A percentile compares a stretch with the other conserved stretches of the same genome.
phyloP scores from a whole-genome alignment of 2,797 vertebrate species.

The Novumbra hubbsi region DNA sequence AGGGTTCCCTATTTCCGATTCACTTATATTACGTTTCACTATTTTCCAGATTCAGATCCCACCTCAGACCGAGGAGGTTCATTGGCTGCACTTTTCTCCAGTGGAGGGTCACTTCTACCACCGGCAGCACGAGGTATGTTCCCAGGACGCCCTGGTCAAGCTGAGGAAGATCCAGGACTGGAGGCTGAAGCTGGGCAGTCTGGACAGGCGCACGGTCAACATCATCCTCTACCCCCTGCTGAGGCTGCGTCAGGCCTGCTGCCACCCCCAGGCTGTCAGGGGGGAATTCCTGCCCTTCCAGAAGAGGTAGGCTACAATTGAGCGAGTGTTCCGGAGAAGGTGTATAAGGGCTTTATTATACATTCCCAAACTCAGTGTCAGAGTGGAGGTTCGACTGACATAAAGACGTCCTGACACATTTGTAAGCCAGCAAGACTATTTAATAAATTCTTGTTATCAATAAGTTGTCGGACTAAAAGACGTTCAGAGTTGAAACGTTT shows the following conservation, averaged over 20 bases:
- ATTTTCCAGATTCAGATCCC: conserved; percentile 91
- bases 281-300: conserved; percentile 97
- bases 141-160: conserved; percentile 91
- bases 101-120: conserved; percentile 99
- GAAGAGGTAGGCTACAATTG: conserved; percentile 80
- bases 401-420: too few relatives aligned
- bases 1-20: background rate
- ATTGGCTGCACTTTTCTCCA: conserved; percentile 96
- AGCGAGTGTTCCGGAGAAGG: background rate
- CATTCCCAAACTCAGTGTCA: too few relatives aligned
- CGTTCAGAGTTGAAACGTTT: too few relatives aligned
- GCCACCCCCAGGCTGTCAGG: conserved; percentile 96
- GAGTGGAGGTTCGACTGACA: too few relatives aligned
- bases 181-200: conserved; percentile 91
- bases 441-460: too few relatives aligned
- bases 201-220: conserved; percentile 92
- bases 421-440: too few relatives aligned
- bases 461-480: too few relatives aligned
- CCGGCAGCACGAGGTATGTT: conserved; percentile 97
- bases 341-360: background rate
- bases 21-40: background rate
- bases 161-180: conserved; percentile 97
- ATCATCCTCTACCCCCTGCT: conserved; percentile 92
- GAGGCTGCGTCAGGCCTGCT: conserved; percentile 95
- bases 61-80: conserved; percentile 91